Conservation (phyloP, 2,113 vertebrate genomes). For the Myodes glareolus region DNA sequence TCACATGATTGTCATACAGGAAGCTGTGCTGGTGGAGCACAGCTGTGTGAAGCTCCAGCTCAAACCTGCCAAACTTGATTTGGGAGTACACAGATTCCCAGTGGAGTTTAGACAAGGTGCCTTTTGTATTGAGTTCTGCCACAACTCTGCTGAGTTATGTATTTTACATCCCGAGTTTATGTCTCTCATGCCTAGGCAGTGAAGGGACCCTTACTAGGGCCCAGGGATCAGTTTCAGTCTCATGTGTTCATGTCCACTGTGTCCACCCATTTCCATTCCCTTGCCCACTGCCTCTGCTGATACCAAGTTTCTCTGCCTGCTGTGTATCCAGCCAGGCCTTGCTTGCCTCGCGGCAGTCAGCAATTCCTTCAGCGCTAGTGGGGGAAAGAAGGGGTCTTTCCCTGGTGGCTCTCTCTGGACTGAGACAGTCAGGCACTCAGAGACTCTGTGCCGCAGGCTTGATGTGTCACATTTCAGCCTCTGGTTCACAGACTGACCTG, state of each 20-base stretch:
- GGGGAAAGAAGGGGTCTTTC: neutral
- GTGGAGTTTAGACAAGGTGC: neutral
- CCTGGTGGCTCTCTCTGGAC: neutral
- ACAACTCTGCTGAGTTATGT: neutral
- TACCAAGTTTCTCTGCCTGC: neutral
- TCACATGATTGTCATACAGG: neutral
- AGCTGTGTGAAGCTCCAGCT: neutral
- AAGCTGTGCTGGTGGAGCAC: neutral
- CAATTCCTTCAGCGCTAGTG: neutral
- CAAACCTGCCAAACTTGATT: neutral
- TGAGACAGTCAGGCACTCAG: neutral
- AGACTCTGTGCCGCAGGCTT: neutral
- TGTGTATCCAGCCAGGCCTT: neutral
- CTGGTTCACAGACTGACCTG: neutral
- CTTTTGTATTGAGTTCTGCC: neutral
- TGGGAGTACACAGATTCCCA: neutral
- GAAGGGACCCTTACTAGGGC: neutral
- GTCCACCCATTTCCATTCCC: too few species aligned
- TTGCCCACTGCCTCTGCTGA: neutral
- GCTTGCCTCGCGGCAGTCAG: neutral
- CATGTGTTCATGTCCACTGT: neutral
- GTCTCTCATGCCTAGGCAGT: too few species aligned
- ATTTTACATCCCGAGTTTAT: neutral
- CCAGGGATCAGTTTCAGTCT: too few species aligned
- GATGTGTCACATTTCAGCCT: neutral